A percentile compares a stretch with the other conserved stretches of the same genome.
Conservation (phyloP, 2,888 invertebrate species). For the Synergus itoensis region DNA sequence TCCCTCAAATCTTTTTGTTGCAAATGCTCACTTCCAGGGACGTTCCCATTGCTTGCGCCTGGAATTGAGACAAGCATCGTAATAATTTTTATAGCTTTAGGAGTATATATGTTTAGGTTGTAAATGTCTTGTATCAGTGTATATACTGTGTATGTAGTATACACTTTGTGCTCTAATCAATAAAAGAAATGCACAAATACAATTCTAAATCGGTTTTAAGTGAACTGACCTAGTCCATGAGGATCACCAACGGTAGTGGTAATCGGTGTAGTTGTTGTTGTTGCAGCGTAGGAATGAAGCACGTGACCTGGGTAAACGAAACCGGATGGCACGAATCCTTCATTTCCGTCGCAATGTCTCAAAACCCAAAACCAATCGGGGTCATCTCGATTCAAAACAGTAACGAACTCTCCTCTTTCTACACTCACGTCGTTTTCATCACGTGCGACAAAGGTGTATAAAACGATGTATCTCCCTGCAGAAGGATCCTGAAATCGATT, state of each 20-base stretch:
- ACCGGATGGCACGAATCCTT: conserved; percentile 96
- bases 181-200: not conserved
- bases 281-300: conserved; percentile 74
- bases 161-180: not conserved
- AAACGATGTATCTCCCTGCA: conserved; percentile 90
- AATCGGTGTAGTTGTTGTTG: conserved; percentile 70
- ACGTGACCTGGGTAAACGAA: conserved; percentile 91
- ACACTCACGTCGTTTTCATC: conserved; percentile 97
- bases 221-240: conserved; percentile 69
- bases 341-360: conserved; percentile 91
- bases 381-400: conserved; percentile 95
- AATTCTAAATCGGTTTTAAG: not conserved
- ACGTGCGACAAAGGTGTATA: conserved; percentile 94
- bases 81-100: not conserved
- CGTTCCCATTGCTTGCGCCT: conserved; percentile 70
- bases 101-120: conserved; percentile 3
- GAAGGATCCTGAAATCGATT: conserved; percentile 84
- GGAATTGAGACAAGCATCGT: not conserved
- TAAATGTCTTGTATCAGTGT: conserved; percentile 20
- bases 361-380: conserved; percentile 99
- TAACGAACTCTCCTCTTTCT: conserved; percentile 96
- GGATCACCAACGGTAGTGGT: conserved; percentile 68
- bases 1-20: conserved; percentile 75
- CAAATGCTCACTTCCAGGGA: conserved; percentile 65
- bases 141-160: conserved; percentile 2